Percentiles rank a stretch among this genome's conserved stretches.
These are phyloP conservation scores for Venustoraphidia nigricollis DNA, from an alignment of 2,888 invertebrate species.

Conservation along the genomic window DNA sequence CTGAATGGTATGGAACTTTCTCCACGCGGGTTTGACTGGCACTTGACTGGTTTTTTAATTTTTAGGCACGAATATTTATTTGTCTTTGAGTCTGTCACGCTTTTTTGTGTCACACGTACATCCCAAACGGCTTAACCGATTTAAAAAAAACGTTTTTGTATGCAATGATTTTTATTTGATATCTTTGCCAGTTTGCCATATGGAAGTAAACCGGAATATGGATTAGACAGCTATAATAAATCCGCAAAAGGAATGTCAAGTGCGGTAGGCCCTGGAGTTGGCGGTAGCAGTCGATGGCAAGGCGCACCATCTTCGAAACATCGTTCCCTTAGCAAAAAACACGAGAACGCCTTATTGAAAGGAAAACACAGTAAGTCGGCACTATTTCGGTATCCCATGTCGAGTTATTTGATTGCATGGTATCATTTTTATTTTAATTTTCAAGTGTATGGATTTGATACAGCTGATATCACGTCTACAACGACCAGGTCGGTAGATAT, in stretches of 20 bases:
- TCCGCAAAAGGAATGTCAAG: slow-evolving; percentile 21
- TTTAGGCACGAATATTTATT: too few species aligned
- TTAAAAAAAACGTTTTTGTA: too few species aligned
- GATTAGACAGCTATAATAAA: slow-evolving; percentile 31
- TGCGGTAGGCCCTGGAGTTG: slow-evolving; percentile 17
- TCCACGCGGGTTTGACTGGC: too few species aligned
- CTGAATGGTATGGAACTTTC: too few species aligned
- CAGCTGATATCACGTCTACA: slow-evolving; percentile 62
- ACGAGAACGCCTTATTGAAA: slow-evolving; percentile 33
- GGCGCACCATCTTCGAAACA: slow-evolving; percentile 31
- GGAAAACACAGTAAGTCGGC: slow-evolving; percentile 40
- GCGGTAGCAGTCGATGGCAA: slow-evolving; percentile 21
- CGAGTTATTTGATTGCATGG: neutral
- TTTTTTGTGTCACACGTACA: too few species aligned
- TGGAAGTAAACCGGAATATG: slow-evolving; percentile 40
- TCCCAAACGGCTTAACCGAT: too few species aligned
- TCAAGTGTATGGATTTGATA: slow-evolving; percentile 55
- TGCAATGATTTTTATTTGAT: too few species aligned
- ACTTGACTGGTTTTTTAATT: too few species aligned
- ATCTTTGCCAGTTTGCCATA: slow-evolving; percentile 41
- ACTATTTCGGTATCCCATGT: neutral
- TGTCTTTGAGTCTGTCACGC: too few species aligned
- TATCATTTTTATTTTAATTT: slow-evolving; percentile 9
- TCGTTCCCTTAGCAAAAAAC: slow-evolving; percentile 30
- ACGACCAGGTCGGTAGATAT: slow-evolving; percentile 61